Base-by-base conservation (phyloP, 2,888 invertebrate species). In the Autographa gamma region DNA sequence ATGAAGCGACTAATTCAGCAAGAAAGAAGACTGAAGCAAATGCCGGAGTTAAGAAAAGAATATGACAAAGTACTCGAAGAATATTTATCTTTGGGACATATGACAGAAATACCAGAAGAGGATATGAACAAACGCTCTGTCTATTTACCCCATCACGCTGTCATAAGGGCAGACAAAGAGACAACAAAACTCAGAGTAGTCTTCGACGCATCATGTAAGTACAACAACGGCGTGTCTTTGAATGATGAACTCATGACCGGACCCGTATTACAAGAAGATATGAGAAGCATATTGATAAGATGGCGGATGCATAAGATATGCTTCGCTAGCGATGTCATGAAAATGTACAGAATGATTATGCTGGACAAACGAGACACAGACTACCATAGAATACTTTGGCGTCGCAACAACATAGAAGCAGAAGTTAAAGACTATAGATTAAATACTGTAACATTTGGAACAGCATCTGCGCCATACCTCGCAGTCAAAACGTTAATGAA, bases 301-400 rank as follows among this genome's bases (percentile, higher is more conserved):
- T 85, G 82, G 76, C 62, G 83, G 32, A 76, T 60, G 18, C 72
- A 84, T 14, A 65, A 43, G 2, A 43, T 86, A 7, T 81, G 76
- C 32, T 78, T 85, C 32, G 81, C 80, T 0, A 69, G 77, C 16
- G 85, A 84, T 52, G 74, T 86, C 8, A 31, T 66, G 60, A 81
- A 85, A 69, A 88, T 89, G 86, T 89, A 86, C 41, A 61, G 85
- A 41, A 73, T 77, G 74, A 74, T 88, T 32, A 62, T 73, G n/a
- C 65, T 86, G 7, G n/a, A 58, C 31, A 66, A 75, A 11, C 69
- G 79, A 48, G 79, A 87, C n/a, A n/a, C 43, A 11, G 38, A 34
- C 54, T 65, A 66, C 38, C 76, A 79, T 14, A 19, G 59, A 25
- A 25, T 59, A 16, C 14, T 59, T 14, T 59, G 59, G 59, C 19